Base-by-base conservation (phyloP, 2,113 vertebrate species). In the Hypocryptadius cinnamomeus region DNA sequence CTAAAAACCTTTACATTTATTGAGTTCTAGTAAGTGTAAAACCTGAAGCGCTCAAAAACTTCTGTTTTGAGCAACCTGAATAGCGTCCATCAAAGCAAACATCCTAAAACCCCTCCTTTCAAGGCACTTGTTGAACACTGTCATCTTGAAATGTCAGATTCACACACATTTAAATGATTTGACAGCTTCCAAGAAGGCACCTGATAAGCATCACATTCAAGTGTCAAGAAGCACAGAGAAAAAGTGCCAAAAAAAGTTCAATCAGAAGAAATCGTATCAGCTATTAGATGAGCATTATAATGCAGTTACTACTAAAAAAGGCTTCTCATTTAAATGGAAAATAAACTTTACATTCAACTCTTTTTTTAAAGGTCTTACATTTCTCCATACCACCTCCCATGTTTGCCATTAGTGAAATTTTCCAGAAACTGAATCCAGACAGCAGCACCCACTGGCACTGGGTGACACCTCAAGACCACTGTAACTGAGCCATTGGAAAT, bases 191-290 rank as follows among this genome's bases (percentile, higher is more conserved):
- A 74, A 87, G 92, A 85, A 60, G 92, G 88, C 59, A 71, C 79
- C 93, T 87, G 71, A 94, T 57, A 79, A 94, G 79, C 35, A 73
- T 71, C 51, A n/a, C 65, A 66, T 91, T 96, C 74, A 80, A 68
- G 79, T 94, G 94, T 94, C 96, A 96, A 95, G 65, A 94, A 97
- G 92, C 85, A 85, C 45, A 71, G 85, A 96, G 92, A 72, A 96
- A 86, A 94, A 89, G 90, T 94, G 84, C 89, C 95, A 81, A 87
- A 80, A 82, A 80, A 91, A 69, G 53, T 95, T 93, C 22, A 84
- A 80, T 71, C 72, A 6, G 3, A 91, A 90, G 69, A 83, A 95
- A 85, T 79, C 18, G 4, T 79, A 84, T 78, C 79, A 93, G 80
- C 86, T 92, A 92, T 86, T 95, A 96, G 54, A 87, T 70, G 69